Base-by-base conservation (phyloP, 2,888 invertebrate species). In the Sthenelais limicola region DNA sequence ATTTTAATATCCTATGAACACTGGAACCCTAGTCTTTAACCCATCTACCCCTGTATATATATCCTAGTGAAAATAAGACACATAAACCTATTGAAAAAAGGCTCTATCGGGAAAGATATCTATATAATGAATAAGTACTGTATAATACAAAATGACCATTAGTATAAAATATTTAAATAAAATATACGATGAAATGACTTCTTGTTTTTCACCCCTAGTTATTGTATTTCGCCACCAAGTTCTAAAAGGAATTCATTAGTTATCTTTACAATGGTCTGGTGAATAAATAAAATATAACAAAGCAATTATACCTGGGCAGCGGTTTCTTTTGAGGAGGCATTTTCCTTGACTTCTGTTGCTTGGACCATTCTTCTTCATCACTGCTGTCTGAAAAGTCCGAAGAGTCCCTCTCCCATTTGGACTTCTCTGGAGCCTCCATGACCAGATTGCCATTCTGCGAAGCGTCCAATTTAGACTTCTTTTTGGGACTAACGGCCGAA, bases 361-460 rank as follows among this genome's bases (percentile, higher is more conserved):
- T 3, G 15, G 4, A 21, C 38, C 43, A 26, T 24, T 56, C 62
- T 4, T 26, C 32, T 32, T 56, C 56, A 5, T 24, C 51, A 51
- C 5, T 54, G 30, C 9, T 35, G n/a, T 71, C 54, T 18, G 52
- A 52, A 5, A 18, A 12, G 21, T 54, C 54, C 32, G 68, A 73
- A 28, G 66, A 78, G 69, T 93, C 93, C 51, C 94, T 91, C 88
- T 96, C 96, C 96, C 96, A 96, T 88, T 95, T 95, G 0, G 95
- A 95, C 68, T 93, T 89, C 83, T 93, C 94, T 0, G 95, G 94
- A 69, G 82, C 80, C 30, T 82, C 81, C 18, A 82, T 79, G 87
- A 82, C 80, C 52, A 80, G 48, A 9, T 47, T 18, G 38, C 24
- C 26, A n/a, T 67, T n/a, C n/a, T n/a, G n/a, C n/a, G n/a, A n/a